Evolutionary conservation across 2,888 invertebrate species (phyloP), one percentile per base, ranked within the genome.

Genomic region (Metellina segmentata): DNA sequence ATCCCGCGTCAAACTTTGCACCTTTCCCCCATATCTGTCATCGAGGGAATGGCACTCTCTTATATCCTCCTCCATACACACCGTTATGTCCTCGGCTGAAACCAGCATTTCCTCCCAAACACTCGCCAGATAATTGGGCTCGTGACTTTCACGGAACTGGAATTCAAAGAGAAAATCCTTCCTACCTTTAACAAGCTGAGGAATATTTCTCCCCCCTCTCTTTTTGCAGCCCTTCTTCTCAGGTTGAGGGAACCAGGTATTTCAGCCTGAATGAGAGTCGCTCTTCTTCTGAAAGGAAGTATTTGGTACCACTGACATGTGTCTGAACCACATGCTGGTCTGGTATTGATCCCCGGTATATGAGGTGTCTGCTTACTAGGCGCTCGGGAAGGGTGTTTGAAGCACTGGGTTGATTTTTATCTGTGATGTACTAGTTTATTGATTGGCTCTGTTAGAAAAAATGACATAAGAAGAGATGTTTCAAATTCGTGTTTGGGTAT

Each of bases 121-220:
- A 48, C 71, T 83, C 82, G 34, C 49, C 52, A 52, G 72, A 72
- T 83, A 83, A 83, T 83, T 83, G 82, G 72, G 51, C 72, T 52
- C 20, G 20, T 72, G 82, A 83, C 82, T 82, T 49, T 69, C 48
- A 34, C 13, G 69, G 48, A 81, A 81, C 81, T 83, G 48, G 20
- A 83, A 83, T 48, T 70, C n/a, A 51, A 52, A 83, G 19, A 51
- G 34, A 71, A 49, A 83, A 71, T 82, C n/a, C 34, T 13, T n/a
- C 82, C 71, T 72, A 19, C 51, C 82, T 51, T 72, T 83, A 83
- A 83, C 52, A 72, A 83, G 72, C n/a, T 20, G 7, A 8, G 20
- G 19, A 11, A 78, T 49, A n/a, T 51, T 52, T 78, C 52, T 78
- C 52, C 20, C 52, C 20, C 7, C 75, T 75, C 75, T 75, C 48